A percentile compares a stretch with the other conserved stretches of the same genome.
These are phyloP conservation scores for Chlorops oryzae DNA, from an alignment of 1,140 invertebrate species.

Conservation along the genomic window DNA sequence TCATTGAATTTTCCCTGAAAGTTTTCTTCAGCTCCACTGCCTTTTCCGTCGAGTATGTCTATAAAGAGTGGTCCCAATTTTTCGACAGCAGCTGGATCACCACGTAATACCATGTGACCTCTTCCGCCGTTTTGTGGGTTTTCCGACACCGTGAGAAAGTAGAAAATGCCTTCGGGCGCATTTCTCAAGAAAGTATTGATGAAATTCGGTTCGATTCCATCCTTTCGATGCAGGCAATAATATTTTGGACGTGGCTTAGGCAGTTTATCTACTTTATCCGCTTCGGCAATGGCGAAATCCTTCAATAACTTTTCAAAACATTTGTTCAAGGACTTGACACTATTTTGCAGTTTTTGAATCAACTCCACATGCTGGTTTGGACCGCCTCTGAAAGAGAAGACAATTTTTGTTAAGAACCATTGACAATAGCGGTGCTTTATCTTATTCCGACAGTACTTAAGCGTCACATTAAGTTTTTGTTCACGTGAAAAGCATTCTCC, in stretches of 20 bases:
- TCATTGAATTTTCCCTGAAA: constrained; percentile 58
- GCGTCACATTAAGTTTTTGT: constrained; percentile 57
- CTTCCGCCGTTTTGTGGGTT: constrained; percentile 52
- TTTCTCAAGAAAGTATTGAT: constrained; percentile 60
- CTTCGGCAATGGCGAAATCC: constrained; percentile 62
- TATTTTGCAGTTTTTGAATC: constrained; percentile 65
- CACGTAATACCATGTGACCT: constrained; percentile 58
- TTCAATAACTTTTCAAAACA: constrained; percentile 57
- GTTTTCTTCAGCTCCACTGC: constrained; percentile 54
- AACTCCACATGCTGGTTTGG: constrained; percentile 61
- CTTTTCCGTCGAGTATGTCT: constrained; percentile 58
- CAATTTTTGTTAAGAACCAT: no score
- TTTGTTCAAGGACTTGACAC: constrained; percentile 59
- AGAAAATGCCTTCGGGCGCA: constrained; percentile 55
- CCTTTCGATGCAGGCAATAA: constrained; percentile 59
- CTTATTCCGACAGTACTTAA: no score
- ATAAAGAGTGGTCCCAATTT: constrained; percentile 53
- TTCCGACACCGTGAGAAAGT: constrained; percentile 65
- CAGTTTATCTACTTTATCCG: constrained; percentile 54
- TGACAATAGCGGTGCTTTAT: no score
- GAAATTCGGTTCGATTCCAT: constrained; percentile 65
- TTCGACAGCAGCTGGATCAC: constrained; percentile 48
- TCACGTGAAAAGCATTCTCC: constrained; percentile 59
- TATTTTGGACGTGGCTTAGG: constrained; percentile 52
- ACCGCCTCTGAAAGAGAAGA: constrained; percentile 54